phyloP scores from a whole-genome alignment of 2,113 vertebrate genomes.

The Lagopus muta region DNA sequence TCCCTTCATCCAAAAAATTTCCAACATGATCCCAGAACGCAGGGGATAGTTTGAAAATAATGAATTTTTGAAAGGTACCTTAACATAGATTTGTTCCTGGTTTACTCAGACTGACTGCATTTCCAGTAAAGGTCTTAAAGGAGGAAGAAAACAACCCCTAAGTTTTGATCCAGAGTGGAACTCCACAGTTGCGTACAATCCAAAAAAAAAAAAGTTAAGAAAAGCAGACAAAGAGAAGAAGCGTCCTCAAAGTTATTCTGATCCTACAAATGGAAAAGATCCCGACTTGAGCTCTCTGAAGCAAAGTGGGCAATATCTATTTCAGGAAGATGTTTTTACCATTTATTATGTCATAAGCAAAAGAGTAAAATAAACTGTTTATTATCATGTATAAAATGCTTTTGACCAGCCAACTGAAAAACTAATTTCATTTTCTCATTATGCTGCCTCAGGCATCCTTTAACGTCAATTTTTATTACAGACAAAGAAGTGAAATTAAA shows the following conservation, averaged over 20 bases:
- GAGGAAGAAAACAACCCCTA: background rate
- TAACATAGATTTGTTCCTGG: background rate
- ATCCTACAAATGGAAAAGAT: background rate
- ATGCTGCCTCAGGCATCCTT: conserved; percentile 91
- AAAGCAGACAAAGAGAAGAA: background rate
- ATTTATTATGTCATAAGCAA: conserved; percentile 85
- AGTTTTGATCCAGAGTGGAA: background rate
- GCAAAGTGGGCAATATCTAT: conserved; percentile 63
- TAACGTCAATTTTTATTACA: conserved; percentile 98
- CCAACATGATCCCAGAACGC: background rate
- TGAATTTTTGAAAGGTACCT: background rate
- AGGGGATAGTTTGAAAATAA: background rate
- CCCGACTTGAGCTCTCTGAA: conserved; percentile 15
- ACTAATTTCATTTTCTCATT: conserved; percentile 99
- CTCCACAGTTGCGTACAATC: rapidly evolving
- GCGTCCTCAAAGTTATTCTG: background rate
- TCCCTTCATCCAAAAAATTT: background rate
- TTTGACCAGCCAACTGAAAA: conserved; percentile 99
- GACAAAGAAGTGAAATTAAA: conserved; percentile 95
- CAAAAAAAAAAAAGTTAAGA: background rate
- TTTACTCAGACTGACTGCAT: background rate
- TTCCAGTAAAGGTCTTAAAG: background rate
- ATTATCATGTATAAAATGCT: conserved; percentile 99
- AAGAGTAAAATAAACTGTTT: conserved; percentile 96
- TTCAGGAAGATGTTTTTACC: conserved; percentile 79